Base-by-base conservation (phyloP, 2,113 vertebrate genomes). In the Pitta sordida region DNA sequence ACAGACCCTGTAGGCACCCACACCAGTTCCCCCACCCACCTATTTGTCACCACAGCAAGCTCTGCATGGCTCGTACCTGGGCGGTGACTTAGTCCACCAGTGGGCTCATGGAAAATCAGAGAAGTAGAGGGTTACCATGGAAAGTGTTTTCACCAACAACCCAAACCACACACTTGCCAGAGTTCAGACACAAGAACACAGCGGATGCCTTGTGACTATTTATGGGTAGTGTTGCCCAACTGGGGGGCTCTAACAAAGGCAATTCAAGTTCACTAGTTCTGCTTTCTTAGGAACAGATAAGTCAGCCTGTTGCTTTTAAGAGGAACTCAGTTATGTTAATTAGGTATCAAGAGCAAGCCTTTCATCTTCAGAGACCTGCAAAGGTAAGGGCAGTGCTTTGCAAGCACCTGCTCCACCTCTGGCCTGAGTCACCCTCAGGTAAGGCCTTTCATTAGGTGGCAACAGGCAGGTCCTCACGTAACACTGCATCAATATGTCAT, bases 261-360 rank as follows among this genome's bases (percentile, higher is more conserved):
- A 88, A 91, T 92, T 90, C 60, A 63, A 75, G 83, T 83, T 95
- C 83, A 75, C 75, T 81, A 90, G 85, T 94, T 96, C 96, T 95
- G 96, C 93, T 96, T 95, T 91, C 90, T 80, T 86, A 80, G 71
- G 68, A 88, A 91, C 43, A 95, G 92, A 62, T 93, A 91, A 90
- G 79, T 85, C 90, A 91, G 59, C 4, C 49, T 93, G 46, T 5
- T 91, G 87, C 84, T 83, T 76, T 88, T 21, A 91, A 88, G 85
- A 95, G 88, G 85, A 95, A 95, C 94, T 93, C 13, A 62, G 83
- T 94, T 70, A 83, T 88, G 83, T 75, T 71, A 90, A 80, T 69
- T 14, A 70, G 16, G 46, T 49, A 62, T 21, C 82, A 83, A 90
- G 90, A 95, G 85, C 82, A 95, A 95, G 88, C 49, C 70, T 75